Percentiles rank a stretch among this genome's conserved stretches.
phyloP scores from a whole-genome alignment of 2,888 invertebrate species.

The Toxonevra muliebris region DNA sequence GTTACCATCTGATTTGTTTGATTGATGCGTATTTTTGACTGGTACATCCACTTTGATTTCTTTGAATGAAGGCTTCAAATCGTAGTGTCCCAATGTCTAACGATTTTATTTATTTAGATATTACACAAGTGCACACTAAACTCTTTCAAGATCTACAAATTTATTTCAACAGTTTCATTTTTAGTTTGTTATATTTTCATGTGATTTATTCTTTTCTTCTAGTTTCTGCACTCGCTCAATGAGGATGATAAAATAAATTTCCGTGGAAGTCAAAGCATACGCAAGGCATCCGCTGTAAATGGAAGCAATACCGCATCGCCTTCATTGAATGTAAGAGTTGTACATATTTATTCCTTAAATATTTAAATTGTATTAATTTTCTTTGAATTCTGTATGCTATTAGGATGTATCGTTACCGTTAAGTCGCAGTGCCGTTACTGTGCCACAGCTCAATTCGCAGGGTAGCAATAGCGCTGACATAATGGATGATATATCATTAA shows the following conservation, averaged over 20 bases:
- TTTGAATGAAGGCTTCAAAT: too few relatives aligned
- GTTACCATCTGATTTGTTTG: too few relatives aligned
- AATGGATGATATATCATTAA: conserved; percentile 54
- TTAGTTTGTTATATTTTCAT: conserved; percentile 7
- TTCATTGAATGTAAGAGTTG: conserved; percentile 52
- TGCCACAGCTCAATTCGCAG: conserved; percentile 42
- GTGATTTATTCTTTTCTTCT: conserved; percentile 37
- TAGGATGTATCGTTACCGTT: conserved; percentile 53
- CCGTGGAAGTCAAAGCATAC: conserved; percentile 41
- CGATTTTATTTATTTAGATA: too few relatives aligned
- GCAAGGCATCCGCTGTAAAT: conserved; percentile 43
- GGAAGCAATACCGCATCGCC: conserved; percentile 57
- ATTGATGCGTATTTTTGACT: too few relatives aligned
- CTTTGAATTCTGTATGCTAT: not conserved
- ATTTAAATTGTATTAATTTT: not conserved
- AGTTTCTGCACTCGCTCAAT: conserved; percentile 80
- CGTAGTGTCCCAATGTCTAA: too few relatives aligned
- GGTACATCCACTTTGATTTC: too few relatives aligned
- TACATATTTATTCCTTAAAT: not conserved
- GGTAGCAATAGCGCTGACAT: conserved; percentile 46
- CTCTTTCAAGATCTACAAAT: not conserved
- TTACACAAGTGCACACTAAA: too few relatives aligned
- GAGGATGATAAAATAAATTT: conserved; percentile 72
- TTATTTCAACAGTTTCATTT: not conserved
- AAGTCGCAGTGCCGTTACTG: conserved; percentile 45